Conservation (phyloP, 2,113 vertebrate species). For the Centropus bengalensis region DNA sequence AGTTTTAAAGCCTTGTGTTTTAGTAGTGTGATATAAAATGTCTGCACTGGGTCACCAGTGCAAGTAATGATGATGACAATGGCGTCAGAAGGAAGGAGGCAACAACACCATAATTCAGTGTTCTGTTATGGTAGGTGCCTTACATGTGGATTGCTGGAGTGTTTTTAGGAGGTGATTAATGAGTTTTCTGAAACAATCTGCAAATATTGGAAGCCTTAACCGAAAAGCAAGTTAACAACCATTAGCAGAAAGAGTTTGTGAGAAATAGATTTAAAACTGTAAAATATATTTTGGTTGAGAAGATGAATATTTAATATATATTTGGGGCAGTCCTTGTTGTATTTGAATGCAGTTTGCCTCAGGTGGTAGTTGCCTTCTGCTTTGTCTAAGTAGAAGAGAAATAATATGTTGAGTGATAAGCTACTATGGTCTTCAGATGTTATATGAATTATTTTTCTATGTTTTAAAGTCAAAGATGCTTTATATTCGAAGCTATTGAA, state of each 20-base stretch:
- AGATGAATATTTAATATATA: neutral
- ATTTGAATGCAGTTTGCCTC: neutral
- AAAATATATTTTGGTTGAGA: too few species aligned
- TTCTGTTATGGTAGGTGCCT: neutral
- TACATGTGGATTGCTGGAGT: neutral
- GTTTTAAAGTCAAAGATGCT: neutral
- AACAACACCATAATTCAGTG: neutral
- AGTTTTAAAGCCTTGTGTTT: constrained; percentile 1
- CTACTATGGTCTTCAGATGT: neutral
- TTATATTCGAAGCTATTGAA: neutral
- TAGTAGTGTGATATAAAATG: neutral
- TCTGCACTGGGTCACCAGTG: neutral
- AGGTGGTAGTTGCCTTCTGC: neutral
- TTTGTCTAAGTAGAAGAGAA: neutral
- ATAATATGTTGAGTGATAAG: neutral
- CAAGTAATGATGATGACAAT: neutral
- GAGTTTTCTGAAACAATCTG: neutral
- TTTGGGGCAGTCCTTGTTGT: neutral
- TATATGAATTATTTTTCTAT: neutral
- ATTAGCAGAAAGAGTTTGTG: neutral
- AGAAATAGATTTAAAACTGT: neutral
- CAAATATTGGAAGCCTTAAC: neutral
- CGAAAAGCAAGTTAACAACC: neutral
- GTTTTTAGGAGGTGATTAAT: constrained; percentile 18
- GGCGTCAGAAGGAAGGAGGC: neutral